Evolutionary conservation across 2,113 vertebrate genomes (phyloP), one percentile per base, ranked within the genome.

Genomic region (Micronisus gabar): DNA sequence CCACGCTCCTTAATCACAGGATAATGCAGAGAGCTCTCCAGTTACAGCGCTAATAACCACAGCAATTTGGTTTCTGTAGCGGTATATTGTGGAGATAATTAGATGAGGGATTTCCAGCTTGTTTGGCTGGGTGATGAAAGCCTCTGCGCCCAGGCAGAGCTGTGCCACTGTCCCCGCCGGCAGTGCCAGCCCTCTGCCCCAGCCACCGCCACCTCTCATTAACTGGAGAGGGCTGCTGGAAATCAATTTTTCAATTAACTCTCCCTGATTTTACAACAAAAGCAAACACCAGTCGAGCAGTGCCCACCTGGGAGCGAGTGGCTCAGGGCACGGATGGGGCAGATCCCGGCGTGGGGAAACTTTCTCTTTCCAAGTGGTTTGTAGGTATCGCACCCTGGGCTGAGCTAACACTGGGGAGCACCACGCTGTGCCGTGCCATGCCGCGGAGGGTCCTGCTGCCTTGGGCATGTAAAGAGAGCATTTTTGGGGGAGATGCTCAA

Each of bases 61-160:
- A n/a, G 81, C 85, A 78, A 9, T 81, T 76, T n/a, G 27, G 36
- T 29, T 40, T 65, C 62, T 76, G 66, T 18, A 29, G 47, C 2
- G 0, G 40, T 29, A 45, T 11, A 56, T 63, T 50, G 88, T 58
- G 87, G 41, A 67, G 88, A 78, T 93, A 88, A 96, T 95, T 59
- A 52, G 90, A 29, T 9, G 59, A 83, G 85, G 91, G 94, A 96
- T 95, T 96, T 85, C 91, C 90, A 91, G 71, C 86, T 81, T 29
- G 4, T 48, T 45, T 29, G 75, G 80, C 79, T 29, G 53, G 5
- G 20, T 4, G 45, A 79, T 10, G 47, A 73, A 50, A 74, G 58
- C 5, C 52, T 27, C 61, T 43, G n/a, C 4, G 26, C 75, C 34
- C 15, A 19, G 81, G 53, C 88, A 76, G 58, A 86, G 72, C 75